These are phyloP conservation scores for Natrix natrix DNA, from an alignment of 2,797 vertebrate genomes.

Conservation along the genomic window DNA sequence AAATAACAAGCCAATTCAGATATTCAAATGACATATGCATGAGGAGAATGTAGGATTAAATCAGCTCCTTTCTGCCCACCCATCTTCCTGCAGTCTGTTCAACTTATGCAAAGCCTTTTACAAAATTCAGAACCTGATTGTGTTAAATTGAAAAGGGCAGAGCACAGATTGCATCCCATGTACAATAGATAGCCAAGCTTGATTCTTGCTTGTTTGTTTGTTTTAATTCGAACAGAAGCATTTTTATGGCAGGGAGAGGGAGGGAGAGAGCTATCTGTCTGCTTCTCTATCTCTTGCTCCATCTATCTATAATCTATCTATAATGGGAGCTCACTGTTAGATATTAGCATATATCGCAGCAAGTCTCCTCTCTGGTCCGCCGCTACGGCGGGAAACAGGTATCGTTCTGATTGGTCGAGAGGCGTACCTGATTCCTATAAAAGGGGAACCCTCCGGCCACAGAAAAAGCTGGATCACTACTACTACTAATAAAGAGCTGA, in stretches of 20 bases:
- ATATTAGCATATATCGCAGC: too few relatives aligned
- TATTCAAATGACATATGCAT: neutral
- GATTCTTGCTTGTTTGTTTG: neutral
- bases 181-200: neutral
- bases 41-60: neutral
- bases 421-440: too few relatives aligned
- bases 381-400: too few relatives aligned
- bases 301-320: neutral
- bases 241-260: neutral
- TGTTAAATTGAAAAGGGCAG: neutral
- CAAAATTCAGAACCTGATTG: neutral
- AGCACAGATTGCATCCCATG: neutral
- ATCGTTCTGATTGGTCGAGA: too few relatives aligned
- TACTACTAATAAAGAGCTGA: too few relatives aligned
- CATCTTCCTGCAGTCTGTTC: neutral
- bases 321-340: too few relatives aligned
- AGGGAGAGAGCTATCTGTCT: neutral
- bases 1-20: neutral
- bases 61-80: neutral
- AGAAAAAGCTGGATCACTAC: too few relatives aligned
- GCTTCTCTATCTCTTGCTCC: neutral
- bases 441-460: too few relatives aligned
- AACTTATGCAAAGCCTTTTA: neutral
- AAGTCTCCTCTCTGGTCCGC: too few relatives aligned
- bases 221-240: neutral